Conservation (phyloP, 2,797 vertebrate genomes). For the Euphonia xanthogaster region DNA sequence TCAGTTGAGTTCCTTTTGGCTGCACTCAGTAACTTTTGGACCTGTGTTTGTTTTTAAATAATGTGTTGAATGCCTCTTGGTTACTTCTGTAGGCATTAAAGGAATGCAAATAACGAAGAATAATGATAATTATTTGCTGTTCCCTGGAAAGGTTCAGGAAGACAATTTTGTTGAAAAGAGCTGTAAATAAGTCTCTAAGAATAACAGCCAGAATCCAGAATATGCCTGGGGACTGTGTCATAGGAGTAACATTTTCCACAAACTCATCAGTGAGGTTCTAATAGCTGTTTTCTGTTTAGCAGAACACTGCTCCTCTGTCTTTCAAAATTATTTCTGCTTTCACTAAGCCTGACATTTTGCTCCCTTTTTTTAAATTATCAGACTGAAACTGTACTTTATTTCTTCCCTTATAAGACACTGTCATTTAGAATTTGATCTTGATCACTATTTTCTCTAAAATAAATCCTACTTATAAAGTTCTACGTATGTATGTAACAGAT, state of each 20-base stretch:
- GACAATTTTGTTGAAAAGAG: background rate
- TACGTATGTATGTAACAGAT: background rate
- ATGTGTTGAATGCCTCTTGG: background rate
- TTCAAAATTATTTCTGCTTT: background rate
- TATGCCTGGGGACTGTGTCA: background rate
- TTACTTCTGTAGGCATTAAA: background rate
- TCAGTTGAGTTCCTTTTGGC: background rate
- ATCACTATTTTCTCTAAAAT: background rate
- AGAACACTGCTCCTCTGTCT: background rate
- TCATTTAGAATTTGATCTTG: background rate
- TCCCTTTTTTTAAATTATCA: background rate
- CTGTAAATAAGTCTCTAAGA: background rate
- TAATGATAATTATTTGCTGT: background rate
- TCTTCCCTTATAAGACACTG: background rate
- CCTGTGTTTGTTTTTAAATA: background rate
- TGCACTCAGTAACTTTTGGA: background rate
- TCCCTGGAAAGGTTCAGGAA: background rate
- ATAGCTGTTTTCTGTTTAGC: background rate
- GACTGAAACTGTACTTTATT: background rate
- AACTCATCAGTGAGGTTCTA: background rate
- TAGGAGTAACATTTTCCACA: background rate
- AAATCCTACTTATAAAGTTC: background rate
- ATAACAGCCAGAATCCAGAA: background rate
- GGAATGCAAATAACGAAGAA: background rate
- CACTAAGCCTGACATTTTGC: background rate